Evolutionary conservation across 2,797 vertebrate genomes (phyloP), one percentile per base, ranked within the genome.

Genomic region (Furcifer pardalis): DNA sequence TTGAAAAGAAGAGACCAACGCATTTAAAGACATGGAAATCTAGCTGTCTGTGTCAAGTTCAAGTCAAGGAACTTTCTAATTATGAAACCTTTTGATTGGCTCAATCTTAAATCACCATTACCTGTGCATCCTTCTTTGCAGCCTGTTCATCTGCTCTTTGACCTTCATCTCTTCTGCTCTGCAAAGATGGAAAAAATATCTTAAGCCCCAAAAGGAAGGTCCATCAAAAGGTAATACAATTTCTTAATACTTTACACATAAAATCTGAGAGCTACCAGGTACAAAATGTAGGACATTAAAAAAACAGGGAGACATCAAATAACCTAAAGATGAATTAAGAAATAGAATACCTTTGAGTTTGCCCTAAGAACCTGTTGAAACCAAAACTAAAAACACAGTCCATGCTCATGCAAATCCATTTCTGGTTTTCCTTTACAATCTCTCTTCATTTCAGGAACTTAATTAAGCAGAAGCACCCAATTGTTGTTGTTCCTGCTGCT

Each of bases 41-140:
- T 63, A 12, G 3, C 49, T 19, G 1, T 56, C 10, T 8, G 1
- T 23, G 65, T 65, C 32, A 46, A 62, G 13, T 52, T 46, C 40
- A 32, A 5, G 23, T 42, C 13, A 17, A 15, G 60, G 32, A 12
- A 37, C 32, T 19, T 19, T 32, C 40, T 12, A 4, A 21, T 71
- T 40, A 12, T 21, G 6, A 25, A 21, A 66, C 2, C 46, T 27
- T 32, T 0, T 7, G 7, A n/a, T 32, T 10, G 0, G 8, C 40
- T 62, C 12, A 30, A 62, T 63, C 56, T 21, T 56, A 40, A 19
- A 42, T 79, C 82, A 87, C 86, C 75, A 49, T 77, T 91, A 97
- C 97, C 96, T 97, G 95, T 1, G 97, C 97, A 63, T 97, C 97
- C 21, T 94, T 95, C 94, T 97, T 97, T 75, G 97, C 95, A 90